A percentile compares a stretch with the other conserved stretches of the same genome.
Evolutionary conservation across 2,888 invertebrate genomes (phyloP).

Genomic region (Vanessa cardui): DNA sequence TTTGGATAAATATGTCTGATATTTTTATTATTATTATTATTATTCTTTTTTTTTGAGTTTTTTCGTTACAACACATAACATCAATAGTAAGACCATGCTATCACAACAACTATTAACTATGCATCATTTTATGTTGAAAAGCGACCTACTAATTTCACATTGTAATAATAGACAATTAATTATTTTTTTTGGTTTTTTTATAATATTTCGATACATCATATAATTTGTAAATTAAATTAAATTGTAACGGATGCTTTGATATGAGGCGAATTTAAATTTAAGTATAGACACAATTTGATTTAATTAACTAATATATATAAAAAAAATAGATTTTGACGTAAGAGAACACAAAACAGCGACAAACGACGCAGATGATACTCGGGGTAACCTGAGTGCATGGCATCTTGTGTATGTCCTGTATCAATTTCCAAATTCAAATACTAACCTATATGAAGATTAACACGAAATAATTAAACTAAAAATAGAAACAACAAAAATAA

Average conservation of each 20-base stretch:
- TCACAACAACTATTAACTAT: slow-evolving; percentile 33
- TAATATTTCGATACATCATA: background rate
- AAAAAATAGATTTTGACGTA: no score
- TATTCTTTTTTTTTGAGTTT: slow-evolving; percentile 4
- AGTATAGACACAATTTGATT: background rate
- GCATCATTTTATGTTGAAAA: slow-evolving; percentile 20
- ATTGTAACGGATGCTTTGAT: background rate
- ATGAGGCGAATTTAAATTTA: background rate
- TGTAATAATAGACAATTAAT: slow-evolving; percentile 11
- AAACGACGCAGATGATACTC: no score
- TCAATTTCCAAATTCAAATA: no score
- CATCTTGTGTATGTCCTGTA: no score
- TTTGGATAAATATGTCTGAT: slow-evolving; percentile 30
- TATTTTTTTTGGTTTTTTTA: background rate
- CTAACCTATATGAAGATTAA: no score
- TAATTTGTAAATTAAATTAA: background rate
- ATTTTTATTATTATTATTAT: slow-evolving; percentile 17
- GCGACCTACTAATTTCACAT: slow-evolving; percentile 24
- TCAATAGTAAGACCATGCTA: slow-evolving; percentile 24
- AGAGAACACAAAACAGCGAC: no score
- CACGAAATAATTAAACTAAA: no score
- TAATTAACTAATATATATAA: no score
- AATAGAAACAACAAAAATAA: background rate
- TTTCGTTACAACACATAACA: slow-evolving; percentile 32
- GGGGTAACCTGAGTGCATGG: no score